Conservation (phyloP, 2,797 vertebrate species). For the Malacoctenus gilli region DNA sequence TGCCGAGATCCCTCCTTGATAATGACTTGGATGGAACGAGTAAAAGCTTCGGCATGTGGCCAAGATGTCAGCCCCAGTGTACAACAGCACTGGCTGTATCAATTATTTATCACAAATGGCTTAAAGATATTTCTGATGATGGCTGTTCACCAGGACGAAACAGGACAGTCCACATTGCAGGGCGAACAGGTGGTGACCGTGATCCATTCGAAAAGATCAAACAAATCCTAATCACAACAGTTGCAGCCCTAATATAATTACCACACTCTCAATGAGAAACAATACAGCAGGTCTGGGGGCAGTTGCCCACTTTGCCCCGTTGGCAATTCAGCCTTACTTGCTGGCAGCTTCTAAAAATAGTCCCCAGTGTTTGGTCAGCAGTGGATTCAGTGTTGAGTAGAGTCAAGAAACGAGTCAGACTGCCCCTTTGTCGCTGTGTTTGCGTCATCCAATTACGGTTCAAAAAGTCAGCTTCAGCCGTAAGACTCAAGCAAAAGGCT, state of each 20-base stretch:
- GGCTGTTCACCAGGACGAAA: too few species aligned
- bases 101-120: too few species aligned
- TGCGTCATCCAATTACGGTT: too few species aligned
- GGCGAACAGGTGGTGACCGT: too few species aligned
- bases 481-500: too few species aligned
- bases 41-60: background rate
- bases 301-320: background rate
- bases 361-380: background rate
- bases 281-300: background rate
- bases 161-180: too few species aligned
- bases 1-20: background rate
- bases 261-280: background rate
- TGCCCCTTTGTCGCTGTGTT: background rate
- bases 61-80: background rate
- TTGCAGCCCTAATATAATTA: background rate
- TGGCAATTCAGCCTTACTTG: conserved; percentile 15
- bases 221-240: too few species aligned
- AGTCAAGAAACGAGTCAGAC: background rate
- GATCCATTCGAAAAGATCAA: too few species aligned
- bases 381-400: conserved; percentile 2
- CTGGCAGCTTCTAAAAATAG: conserved; percentile 40
- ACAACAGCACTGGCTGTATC: too few species aligned
- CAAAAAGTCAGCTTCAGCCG: too few species aligned
- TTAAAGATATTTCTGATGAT: too few species aligned
- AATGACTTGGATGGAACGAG: background rate